Conservation (phyloP, 2,888 invertebrate genomes). For the Sisyra terminalis region DNA sequence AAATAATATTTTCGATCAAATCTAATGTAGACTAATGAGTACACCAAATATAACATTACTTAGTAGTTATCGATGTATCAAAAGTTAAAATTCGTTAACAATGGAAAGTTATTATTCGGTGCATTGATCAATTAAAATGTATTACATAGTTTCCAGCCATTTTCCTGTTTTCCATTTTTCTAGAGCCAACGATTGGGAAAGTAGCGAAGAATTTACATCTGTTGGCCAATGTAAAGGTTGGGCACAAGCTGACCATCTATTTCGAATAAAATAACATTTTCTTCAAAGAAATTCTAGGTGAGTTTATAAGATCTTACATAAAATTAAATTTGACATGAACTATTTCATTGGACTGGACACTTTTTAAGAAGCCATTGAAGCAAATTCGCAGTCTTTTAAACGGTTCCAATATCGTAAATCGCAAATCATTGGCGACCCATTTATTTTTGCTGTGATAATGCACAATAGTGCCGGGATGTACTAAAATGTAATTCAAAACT, state of each 20-base stretch:
- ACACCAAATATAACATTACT: no score
- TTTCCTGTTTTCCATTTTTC: conserved; percentile 39
- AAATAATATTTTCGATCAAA: no score
- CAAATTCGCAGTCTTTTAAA: conserved; percentile 41
- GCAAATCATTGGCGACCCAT: conserved; percentile 42
- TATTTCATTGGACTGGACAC: conserved; percentile 22
- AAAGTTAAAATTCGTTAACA: background rate
- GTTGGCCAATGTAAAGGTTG: conserved; percentile 32
- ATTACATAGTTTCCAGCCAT: conserved; percentile 39
- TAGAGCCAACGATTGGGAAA: conserved; percentile 35
- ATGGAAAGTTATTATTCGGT: background rate
- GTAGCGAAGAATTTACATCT: conserved; percentile 34
- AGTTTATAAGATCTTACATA: no score
- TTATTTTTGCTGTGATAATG: conserved; percentile 26
- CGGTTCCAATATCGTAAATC: conserved; percentile 43
- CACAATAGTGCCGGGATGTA: conserved; percentile 34
- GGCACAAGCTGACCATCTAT: conserved; percentile 39
- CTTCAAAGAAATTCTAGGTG: no score
- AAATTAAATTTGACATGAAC: conserved; percentile 37
- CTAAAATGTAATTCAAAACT: no score
- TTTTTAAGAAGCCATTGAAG: conserved; percentile 50
- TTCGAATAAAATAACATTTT: no score
- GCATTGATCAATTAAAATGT: background rate
- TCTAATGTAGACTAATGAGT: no score
- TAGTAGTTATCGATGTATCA: no score